Conservation (phyloP, 2,888 invertebrate genomes). For the Gnatocerus cornutus region DNA sequence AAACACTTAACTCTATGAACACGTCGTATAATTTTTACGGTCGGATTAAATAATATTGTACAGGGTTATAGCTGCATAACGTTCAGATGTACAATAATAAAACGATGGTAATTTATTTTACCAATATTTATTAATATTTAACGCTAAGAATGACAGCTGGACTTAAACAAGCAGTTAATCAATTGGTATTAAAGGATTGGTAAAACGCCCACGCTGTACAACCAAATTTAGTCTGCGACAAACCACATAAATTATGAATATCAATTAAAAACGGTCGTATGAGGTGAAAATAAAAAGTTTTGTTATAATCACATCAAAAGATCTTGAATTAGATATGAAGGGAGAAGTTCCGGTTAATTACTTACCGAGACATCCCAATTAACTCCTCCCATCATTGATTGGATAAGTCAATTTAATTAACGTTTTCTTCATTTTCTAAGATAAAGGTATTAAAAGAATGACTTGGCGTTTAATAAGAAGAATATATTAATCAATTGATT, state of each 20-base stretch:
- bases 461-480: slow-evolving; percentile 31
- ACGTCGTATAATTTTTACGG: slow-evolving; percentile 55
- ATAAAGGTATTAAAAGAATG: slow-evolving; percentile 14
- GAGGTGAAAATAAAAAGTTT: not conserved
- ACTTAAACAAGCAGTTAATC: slow-evolving; percentile 27
- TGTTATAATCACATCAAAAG: too few relatives aligned
- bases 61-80: slow-evolving; percentile 4
- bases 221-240: not conserved
- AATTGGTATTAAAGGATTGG: not conserved
- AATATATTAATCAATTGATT: slow-evolving; percentile 31
- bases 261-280: not conserved
- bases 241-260: not conserved
- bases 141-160: slow-evolving; percentile 17
- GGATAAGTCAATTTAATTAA: slow-evolving; percentile 32
- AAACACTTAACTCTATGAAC: slow-evolving; percentile 51
- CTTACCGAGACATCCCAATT: slow-evolving; percentile 18
- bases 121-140: slow-evolving; percentile 42
- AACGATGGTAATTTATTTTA: slow-evolving; percentile 40
- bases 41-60: slow-evolving; percentile 34
- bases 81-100: slow-evolving; percentile 19
- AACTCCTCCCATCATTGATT: slow-evolving; percentile 23
- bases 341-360: slow-evolving; percentile 17
- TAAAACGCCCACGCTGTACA: not conserved
- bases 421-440: slow-evolving; percentile 15
- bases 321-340: too few relatives aligned